Evolutionary conservation across 2,113 vertebrate species (phyloP), one percentile per base, ranked within the genome.

Genomic region (Bostrychus sinensis): DNA sequence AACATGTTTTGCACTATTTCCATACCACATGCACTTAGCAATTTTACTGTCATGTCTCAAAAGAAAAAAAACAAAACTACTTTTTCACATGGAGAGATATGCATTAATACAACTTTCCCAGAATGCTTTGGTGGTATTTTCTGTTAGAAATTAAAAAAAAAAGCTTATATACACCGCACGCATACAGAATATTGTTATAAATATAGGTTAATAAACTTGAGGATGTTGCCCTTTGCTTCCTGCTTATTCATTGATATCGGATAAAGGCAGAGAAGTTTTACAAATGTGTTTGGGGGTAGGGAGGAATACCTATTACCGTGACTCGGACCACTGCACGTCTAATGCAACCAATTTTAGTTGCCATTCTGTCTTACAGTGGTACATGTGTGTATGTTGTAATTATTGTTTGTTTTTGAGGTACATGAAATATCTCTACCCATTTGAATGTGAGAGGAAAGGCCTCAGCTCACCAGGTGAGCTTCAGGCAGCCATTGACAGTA

Each of bases 381-480:
- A 20, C 9, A 38, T 38, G 10, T 12, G 3, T 10, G 4, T 38
- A 17, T 19, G 10, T 4, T 55, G 4, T 34, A 36, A 36, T 55
- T 12, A 20, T 9, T 20, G 12, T 55, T 55, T 34, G 17, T 34
- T 55, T 20, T 54, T 3, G 10, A 92, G 91, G 79, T 92, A 92
- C 83, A 98, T 98, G 97, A 99, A 99, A 88, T 99, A 99, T 83
- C 91, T 99, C 7, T 99, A 99, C 5, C 95, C 97, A 4, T 99
- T 93, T 0, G 97, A 99, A 83, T 99, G 97, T 1, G 96, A 98
- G 91, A 94, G 95, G 86, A 98, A 97, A 71, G 93, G 94, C 3
- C 90, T 99, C 80, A 98, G 97, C 84, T 98, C 96, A 23, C 97
- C 97, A 0, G 94, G 92, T 0, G 96, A 99, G 87, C 93, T 99